A percentile compares a stretch with the other conserved stretches of the same genome.
phyloP scores from a whole-genome alignment of 1,140 invertebrate species.

The Halictus rubicundus region DNA sequence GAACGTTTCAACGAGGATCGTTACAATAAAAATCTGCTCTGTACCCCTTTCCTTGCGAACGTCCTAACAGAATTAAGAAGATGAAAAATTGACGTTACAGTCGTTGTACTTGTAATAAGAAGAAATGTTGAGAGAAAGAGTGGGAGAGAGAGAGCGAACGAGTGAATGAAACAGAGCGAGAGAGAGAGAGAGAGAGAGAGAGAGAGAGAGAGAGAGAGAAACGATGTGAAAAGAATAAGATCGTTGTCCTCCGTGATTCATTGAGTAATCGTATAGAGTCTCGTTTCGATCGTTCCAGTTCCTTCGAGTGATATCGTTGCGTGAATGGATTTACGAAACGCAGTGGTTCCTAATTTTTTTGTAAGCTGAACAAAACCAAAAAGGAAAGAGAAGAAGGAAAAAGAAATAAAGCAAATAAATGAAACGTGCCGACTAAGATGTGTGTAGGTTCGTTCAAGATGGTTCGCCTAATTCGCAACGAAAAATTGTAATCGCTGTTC shows the following conservation, averaged over 20 bases:
- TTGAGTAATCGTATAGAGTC: slow-evolving; percentile 29
- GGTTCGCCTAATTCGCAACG: slow-evolving; percentile 42
- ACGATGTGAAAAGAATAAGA: background rate
- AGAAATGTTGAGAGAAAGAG: background rate
- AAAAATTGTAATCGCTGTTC: slow-evolving; percentile 27
- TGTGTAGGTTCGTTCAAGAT: slow-evolving; percentile 15
- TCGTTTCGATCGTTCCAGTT: slow-evolving; percentile 53
- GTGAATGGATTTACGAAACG: slow-evolving; percentile 41
- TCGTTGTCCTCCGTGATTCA: slow-evolving; percentile 41
- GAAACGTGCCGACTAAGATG: slow-evolving; percentile 38
- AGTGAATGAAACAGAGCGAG: too few relatives aligned
- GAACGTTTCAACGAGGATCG: slow-evolving; percentile 45
- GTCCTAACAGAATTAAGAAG: slow-evolving; percentile 15
- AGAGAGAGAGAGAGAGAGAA: background rate
- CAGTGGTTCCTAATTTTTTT: slow-evolving; percentile 64
- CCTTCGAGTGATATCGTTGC: slow-evolving; percentile 42
- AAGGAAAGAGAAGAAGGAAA: too few relatives aligned
- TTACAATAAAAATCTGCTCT: slow-evolving; percentile 39
- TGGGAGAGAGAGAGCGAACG: too few relatives aligned
- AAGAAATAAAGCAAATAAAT: background rate
- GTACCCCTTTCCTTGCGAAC: slow-evolving; percentile 22
- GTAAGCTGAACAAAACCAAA: background rate
- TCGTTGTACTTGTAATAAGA: slow-evolving; percentile 9
- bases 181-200: too few relatives aligned
- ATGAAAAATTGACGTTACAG: slow-evolving; percentile 25